Evolutionary conservation across 2,888 invertebrate genomes (phyloP).

Genomic region (Lasiommata megera): DNA sequence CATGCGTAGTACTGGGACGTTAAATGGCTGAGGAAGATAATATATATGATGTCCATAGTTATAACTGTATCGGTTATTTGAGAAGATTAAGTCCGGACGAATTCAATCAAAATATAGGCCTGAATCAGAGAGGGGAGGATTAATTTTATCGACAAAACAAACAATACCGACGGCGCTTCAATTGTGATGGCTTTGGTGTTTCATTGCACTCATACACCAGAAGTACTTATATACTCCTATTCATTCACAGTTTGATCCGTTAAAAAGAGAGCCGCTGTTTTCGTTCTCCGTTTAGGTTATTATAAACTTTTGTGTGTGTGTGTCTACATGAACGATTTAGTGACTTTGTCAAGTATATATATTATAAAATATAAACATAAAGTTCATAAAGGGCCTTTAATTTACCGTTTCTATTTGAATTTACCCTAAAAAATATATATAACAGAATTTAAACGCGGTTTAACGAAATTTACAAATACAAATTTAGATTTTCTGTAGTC

Average conservation of each 20-base stretch:
- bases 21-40: too few relatives aligned
- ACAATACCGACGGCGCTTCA: constrained; percentile 53
- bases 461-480: too few relatives aligned
- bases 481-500: too few relatives aligned
- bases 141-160: constrained; percentile 67
- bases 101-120: constrained; percentile 69
- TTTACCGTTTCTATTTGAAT: too few relatives aligned
- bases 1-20: too few relatives aligned
- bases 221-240: constrained; percentile 4
- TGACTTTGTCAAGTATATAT: too few relatives aligned
- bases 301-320: not conserved
- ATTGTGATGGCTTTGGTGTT: constrained; percentile 43
- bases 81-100: constrained; percentile 67
- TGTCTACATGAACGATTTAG: not conserved
- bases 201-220: constrained; percentile 8
- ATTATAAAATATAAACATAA: too few relatives aligned
- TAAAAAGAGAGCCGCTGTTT: not conserved
- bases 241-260: constrained; percentile 3
- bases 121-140: constrained; percentile 56
- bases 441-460: too few relatives aligned
- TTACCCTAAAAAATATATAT: too few relatives aligned
- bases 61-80: constrained; percentile 64
- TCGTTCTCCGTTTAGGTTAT: not conserved
- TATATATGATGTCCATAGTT: constrained; percentile 31
- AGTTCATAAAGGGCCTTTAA: too few relatives aligned